Base-by-base conservation (phyloP, 1,140 invertebrate species). In the Gryllus bimaculatus region DNA sequence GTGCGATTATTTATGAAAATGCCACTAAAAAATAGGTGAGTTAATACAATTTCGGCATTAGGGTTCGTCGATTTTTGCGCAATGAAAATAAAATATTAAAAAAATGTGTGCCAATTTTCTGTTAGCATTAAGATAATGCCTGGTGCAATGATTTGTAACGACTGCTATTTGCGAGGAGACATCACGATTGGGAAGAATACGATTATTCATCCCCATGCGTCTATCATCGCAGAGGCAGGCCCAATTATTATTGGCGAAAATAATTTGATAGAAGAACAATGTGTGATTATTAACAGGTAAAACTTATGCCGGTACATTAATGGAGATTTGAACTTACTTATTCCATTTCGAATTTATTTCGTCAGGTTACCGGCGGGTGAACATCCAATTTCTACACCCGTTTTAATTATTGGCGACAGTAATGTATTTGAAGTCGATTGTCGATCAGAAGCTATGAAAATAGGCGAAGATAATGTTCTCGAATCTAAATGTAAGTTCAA, bases 341-440 rank as follows among this genome's bases (percentile, higher is more conserved):
- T 39, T 39, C 26, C 26, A 39, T 39, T 73, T 15, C 20, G 73
- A 73, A 18, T 15, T 47, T 48, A 48, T 39, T 39, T 21, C 12
- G 15, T 39, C 20, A 77, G 76, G 21, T 48, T 77, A 39, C 76
- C 20, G 8, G 3, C 76, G 18, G 76, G 47, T 48, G 47, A 18
- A 12, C 39, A 47, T 12, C 18, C 76, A n/a, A 18, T 39, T 8
- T 47, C 47, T 8, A 87, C 89, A 18, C 88, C 88, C 49, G 88
- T 89, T 8, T 89, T 98, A 82, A 92, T 93, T 79, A 97, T 99
- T 84, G 98, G 97, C 48, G 92, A 92, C 78, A 93, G 96, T 84
- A 99, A 99, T 90, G 95, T 98, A 0, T 99, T 99, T 88, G 97
- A 99, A 91, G 93, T 95, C 8, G 94, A 93, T 75, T 93, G 91